Evolutionary conservation across 2,888 invertebrate species (phyloP).

Genomic region (Noctua fimbriata): DNA sequence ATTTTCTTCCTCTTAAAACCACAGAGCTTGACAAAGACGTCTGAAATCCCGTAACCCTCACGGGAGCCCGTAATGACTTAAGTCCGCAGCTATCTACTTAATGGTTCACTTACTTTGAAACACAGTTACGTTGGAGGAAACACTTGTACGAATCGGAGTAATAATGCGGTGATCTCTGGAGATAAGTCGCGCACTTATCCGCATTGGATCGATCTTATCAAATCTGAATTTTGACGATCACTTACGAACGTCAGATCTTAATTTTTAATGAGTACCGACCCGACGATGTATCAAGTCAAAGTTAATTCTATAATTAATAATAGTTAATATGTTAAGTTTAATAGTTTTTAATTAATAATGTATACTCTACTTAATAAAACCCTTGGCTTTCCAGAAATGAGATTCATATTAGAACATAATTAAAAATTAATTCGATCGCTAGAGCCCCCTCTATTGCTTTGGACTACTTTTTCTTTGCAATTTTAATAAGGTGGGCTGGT

Average conservation of each 20-base stretch:
- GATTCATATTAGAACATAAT: no score
- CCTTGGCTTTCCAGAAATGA: no score
- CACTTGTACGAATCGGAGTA: slow-evolving; percentile 47
- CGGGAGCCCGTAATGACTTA: slow-evolving; percentile 50
- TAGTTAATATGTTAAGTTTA: no score
- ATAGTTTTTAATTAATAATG: no score
- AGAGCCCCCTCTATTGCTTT: no score
- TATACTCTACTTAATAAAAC: no score
- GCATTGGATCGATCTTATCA: slow-evolving; percentile 23
- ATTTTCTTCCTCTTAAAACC: slow-evolving; percentile 24
- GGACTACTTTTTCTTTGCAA: no score
- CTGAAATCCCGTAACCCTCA: slow-evolving; percentile 28
- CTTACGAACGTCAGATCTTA: neutral
- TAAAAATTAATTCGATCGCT: no score
- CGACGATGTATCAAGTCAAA: neutral
- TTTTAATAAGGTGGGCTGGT: no score
- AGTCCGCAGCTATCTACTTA: slow-evolving; percentile 45
- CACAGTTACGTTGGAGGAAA: slow-evolving; percentile 51
- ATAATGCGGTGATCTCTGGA: slow-evolving; percentile 52
- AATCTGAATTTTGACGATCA: slow-evolving; percentile 29
- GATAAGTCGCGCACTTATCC: slow-evolving; percentile 19
- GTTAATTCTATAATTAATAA: neutral
- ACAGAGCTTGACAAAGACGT: slow-evolving; percentile 21
- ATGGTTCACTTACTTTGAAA: slow-evolving; percentile 57
- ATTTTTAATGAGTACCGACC: neutral